Percentiles rank a stretch among this genome's conserved stretches.
Evolutionary conservation across 2,797 vertebrate genomes (phyloP).

Genomic region (Lophotriccus pileatus): DNA sequence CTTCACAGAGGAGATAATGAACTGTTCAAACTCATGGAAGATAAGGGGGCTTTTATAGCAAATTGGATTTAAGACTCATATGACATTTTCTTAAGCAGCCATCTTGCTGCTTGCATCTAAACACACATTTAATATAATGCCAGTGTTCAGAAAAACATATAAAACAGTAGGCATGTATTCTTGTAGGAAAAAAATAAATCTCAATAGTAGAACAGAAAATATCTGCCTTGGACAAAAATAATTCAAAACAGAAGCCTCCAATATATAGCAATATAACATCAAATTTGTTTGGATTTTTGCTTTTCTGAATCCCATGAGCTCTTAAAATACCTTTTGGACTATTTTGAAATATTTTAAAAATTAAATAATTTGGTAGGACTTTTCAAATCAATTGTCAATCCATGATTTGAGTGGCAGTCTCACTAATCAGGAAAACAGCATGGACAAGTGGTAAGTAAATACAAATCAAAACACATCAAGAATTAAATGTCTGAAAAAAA

Average conservation of each 20-base stretch:
- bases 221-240: not conserved
- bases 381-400: slow-evolving; percentile 35
- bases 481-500: slow-evolving; percentile 33
- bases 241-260: not conserved
- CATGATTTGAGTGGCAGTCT: slow-evolving; percentile 30
- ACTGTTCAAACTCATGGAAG: not conserved
- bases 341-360: not conserved
- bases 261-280: not conserved
- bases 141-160: not conserved
- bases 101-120: not conserved
- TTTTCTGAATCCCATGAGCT: not conserved
- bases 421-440: slow-evolving; percentile 48
- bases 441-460: slow-evolving; percentile 52
- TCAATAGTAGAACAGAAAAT: not conserved
- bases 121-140: not conserved
- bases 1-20: not conserved
- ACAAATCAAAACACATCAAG: slow-evolving; percentile 65
- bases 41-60: not conserved
- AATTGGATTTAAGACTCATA: not conserved
- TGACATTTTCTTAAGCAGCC: not conserved
- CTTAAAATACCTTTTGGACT: not conserved
- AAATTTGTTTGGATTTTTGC: not conserved
- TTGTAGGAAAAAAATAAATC: not conserved
- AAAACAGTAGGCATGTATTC: not conserved
- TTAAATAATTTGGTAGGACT: not conserved